Conservation (phyloP, 2,797 vertebrate genomes). For the Poeciliopsis gracilis region DNA sequence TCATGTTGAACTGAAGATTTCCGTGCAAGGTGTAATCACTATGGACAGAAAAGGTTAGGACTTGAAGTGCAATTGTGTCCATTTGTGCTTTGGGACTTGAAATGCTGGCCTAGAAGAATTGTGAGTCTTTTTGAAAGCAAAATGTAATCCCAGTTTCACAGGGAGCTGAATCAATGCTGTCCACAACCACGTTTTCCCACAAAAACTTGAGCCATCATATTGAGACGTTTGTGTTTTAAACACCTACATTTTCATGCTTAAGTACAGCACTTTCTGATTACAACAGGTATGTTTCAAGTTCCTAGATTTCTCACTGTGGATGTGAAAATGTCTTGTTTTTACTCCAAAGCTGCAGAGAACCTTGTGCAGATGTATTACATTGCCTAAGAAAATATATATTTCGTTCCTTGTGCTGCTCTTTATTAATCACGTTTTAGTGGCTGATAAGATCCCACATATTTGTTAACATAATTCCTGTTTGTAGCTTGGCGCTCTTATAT, state of each 20-base stretch:
- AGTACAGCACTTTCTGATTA: too few species aligned
- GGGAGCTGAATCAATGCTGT: background rate
- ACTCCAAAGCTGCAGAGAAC: background rate
- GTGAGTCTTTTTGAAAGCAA: background rate
- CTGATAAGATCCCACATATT: too few species aligned
- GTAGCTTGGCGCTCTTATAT: background rate
- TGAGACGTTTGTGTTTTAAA: too few species aligned
- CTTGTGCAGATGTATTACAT: background rate
- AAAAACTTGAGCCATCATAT: background rate
- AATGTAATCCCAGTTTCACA: background rate
- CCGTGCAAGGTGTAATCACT: conserved; percentile 14
- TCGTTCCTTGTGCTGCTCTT: background rate
- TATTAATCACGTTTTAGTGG: too few species aligned
- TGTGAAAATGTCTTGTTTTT: too few species aligned
- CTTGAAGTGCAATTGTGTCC: conserved; percentile 16
- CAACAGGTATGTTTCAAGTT: too few species aligned
- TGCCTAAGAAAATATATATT: background rate
- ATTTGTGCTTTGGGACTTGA: conserved; percentile 23
- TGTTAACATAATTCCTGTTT: background rate
- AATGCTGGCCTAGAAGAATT: conserved; percentile 11
- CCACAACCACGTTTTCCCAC: background rate
- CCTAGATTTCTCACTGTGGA: too few species aligned
- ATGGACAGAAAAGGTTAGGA: conserved; percentile 12
- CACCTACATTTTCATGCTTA: too few species aligned
- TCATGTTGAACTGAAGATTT: conserved; percentile 26